Evolutionary conservation across 2,888 invertebrate genomes (phyloP), one percentile per base, ranked within the genome.

Genomic region (Chloroclystis v-ata): DNA sequence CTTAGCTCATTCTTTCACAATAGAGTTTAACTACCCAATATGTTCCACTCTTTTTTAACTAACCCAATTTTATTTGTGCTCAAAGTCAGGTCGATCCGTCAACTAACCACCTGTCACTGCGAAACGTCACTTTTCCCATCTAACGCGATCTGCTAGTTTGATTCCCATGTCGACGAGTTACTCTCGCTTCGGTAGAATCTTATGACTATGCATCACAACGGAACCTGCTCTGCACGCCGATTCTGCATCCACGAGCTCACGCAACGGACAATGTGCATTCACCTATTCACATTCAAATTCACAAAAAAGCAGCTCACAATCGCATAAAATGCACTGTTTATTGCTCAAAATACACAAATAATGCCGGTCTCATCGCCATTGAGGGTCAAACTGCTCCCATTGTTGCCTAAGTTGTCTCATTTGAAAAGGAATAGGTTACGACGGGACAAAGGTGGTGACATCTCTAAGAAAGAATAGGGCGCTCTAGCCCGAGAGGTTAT

Each of bases 331-430:
- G 80, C 81, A 79, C 84, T 87, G 87, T 87, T 87, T 87, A 87
- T 87, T 86, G 79, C 86, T 81, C 72, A 86, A 87, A 85, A 82
- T 83, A 87, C 85, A 85, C 86, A 87, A 87, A 87, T 84, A 86
- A 71, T 71, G 72, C 73, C 72, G 72, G 74, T 78, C 78, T 73
- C 72, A 71, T 76, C 67, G 65, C 72, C 70, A 69, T 81, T 80
- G 82, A 82, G 82, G 87, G 85, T 84, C 83, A 83, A 85, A 84
- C 76, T 75, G 75, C 72, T 63, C 53, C 70, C 64, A 77, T 87
- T 87, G 87, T 87, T 69, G 60, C 65, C 72, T 84, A 84, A 84
- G 82, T 83, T 83, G 84, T 80, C 74, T 70, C 60, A 64, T 69
- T 69, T 78, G 63, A 78, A 82, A 68, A 61, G 78, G 80, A 79